A percentile compares a stretch with the other conserved stretches of the same genome.
phyloP scores from a whole-genome alignment of 1,140 invertebrate genomes.

The Drosophila ironensis region DNA sequence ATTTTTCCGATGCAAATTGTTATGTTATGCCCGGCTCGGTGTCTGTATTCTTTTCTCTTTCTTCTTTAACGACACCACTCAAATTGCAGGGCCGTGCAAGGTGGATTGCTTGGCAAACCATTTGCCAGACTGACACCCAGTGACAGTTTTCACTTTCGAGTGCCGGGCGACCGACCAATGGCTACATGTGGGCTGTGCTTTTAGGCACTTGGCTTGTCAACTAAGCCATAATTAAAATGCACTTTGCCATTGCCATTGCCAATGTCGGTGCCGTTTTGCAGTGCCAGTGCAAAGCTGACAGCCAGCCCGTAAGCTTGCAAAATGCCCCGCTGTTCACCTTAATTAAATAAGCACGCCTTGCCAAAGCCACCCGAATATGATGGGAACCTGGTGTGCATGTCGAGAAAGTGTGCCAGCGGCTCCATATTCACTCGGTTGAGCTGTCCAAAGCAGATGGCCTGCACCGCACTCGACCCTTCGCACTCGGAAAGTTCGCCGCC shows the following conservation, averaged over 20 bases:
- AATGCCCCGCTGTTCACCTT: constrained; percentile 47
- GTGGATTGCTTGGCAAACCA: constrained; percentile 29
- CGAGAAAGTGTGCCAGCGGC: constrained; percentile 57
- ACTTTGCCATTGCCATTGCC: constrained; percentile 48
- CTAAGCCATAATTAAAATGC: constrained; percentile 71
- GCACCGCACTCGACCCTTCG: constrained; percentile 1
- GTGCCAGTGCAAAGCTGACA: constrained; percentile 6
- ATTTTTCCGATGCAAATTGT: constrained; percentile 11
- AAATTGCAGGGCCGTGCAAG: constrained; percentile 49
- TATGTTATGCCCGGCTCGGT: neutral
- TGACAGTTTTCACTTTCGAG: constrained; percentile 66
- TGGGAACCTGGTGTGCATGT: constrained; percentile 19
- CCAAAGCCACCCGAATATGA: constrained; percentile 11
- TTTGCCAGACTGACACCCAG: constrained; percentile 32
- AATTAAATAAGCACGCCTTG: constrained; percentile 62
- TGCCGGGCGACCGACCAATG: neutral
- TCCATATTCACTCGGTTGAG: neutral
- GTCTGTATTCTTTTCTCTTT: constrained; percentile 28
- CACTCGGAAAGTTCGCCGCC: neutral
- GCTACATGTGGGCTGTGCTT: constrained; percentile 26
- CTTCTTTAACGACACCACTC: constrained; percentile 32
- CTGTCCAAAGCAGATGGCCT: constrained; percentile 17
- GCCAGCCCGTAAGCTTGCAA: constrained; percentile 41
- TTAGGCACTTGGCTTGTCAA: constrained; percentile 29
- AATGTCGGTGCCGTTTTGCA: constrained; percentile 9